phyloP scores from a whole-genome alignment of 2,888 invertebrate species.

The Toxonevra muliebris region DNA sequence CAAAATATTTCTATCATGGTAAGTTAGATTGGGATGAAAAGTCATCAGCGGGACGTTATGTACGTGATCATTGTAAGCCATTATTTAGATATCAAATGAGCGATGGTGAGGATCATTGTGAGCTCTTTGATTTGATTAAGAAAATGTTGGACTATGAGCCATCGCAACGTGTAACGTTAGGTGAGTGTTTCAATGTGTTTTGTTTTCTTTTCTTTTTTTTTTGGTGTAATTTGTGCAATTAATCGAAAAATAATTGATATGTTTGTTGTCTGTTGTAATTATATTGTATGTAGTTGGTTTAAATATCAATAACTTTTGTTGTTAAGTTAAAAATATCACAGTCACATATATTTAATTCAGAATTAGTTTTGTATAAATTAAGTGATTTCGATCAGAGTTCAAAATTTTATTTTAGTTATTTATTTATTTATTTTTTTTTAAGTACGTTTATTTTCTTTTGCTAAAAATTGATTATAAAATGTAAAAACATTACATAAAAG shows the following conservation, averaged over 20 bases:
- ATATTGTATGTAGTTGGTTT: too few species aligned
- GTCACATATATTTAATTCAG: too few species aligned
- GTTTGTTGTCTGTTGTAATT: too few species aligned
- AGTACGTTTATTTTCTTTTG: not conserved
- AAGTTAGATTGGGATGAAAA: conserved; percentile 98
- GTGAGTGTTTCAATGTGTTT: conserved; percentile 50
- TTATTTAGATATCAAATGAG: conserved; percentile 90
- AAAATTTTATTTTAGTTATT: not conserved
- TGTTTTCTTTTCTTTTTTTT: conserved; percentile 6
- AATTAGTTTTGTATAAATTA: not conserved
- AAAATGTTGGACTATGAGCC: conserved; percentile 99
- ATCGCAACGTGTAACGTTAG: conserved; percentile 83
- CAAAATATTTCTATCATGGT: conserved; percentile 98
- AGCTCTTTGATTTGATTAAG: conserved; percentile 93
- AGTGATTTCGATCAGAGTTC: not conserved
- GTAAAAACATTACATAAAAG: too few species aligned
- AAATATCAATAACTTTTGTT: too few species aligned
- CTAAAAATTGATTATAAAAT: too few species aligned
- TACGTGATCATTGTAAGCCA: conserved; percentile 97
- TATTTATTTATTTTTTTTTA: not conserved
- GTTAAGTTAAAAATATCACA: too few species aligned
- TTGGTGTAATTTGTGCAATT: not conserved
- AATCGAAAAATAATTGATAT: not conserved
- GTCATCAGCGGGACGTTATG: conserved; percentile 95
- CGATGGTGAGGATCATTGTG: conserved; percentile 89